phyloP scores from a whole-genome alignment of 2,888 invertebrate genomes.

The Pammene fasciana region DNA sequence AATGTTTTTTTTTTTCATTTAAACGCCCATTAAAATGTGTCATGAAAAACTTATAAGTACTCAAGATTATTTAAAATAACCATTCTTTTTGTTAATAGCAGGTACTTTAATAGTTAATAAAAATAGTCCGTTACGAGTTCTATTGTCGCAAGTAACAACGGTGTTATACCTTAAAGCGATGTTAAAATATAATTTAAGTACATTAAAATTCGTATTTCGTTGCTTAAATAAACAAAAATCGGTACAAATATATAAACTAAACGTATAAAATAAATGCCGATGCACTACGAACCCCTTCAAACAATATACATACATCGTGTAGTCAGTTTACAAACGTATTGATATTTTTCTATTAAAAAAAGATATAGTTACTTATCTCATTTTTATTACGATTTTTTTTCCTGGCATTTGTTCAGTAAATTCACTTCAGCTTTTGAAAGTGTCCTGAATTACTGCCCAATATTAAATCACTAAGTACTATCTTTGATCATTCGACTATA shows the following conservation, averaged over 20 bases:
- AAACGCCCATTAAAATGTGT: slow-evolving; percentile 21
- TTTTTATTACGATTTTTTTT: no score
- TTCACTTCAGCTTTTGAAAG: background rate
- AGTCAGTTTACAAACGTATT: background rate
- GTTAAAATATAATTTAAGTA: slow-evolving; percentile 49
- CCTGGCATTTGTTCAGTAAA: no score
- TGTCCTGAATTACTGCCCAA: background rate
- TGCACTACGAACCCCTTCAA: slow-evolving; percentile 54
- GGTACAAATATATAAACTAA: slow-evolving; percentile 45
- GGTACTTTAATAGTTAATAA: slow-evolving; percentile 12
- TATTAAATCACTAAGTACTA: slow-evolving; percentile 19
- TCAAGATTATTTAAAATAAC: slow-evolving; percentile 14
- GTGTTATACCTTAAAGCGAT: slow-evolving; percentile 51
- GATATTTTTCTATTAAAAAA: no score
- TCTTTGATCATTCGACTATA: slow-evolving; percentile 39
- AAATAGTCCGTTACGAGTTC: slow-evolving; percentile 45
- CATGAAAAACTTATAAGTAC: slow-evolving; percentile 43
- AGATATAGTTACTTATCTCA: no score
- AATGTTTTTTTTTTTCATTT: background rate
- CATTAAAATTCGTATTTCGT: slow-evolving; percentile 55
- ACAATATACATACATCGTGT: background rate
- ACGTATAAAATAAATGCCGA: slow-evolving; percentile 66
- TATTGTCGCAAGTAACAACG: slow-evolving; percentile 58
- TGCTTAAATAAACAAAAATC: slow-evolving; percentile 53
- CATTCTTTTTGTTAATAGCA: background rate